A percentile compares a stretch with the other conserved stretches of the same genome.
These are phyloP conservation scores for Channallabes apus DNA, from an alignment of 2,797 vertebrate species.

Conservation along the genomic window DNA sequence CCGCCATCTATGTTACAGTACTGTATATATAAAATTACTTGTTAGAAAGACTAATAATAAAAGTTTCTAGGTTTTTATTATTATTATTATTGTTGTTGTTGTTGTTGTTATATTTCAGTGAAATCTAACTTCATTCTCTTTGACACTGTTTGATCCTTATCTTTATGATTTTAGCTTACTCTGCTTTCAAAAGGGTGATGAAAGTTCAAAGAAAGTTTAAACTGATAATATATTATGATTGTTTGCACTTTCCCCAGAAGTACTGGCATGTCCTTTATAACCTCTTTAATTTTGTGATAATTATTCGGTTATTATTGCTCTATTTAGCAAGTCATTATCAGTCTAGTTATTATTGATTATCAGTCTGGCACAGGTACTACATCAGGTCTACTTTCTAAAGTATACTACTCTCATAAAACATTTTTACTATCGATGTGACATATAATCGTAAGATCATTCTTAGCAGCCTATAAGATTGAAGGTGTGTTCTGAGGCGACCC, in stretches of 20 bases:
- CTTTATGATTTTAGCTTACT: background rate
- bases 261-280: background rate
- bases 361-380: conserved; percentile 18
- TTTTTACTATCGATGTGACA: conserved; percentile 42
- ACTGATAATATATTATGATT: background rate
- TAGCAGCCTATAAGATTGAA: conserved; percentile 43
- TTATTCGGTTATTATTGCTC: conserved; percentile 22
- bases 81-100: too few species aligned
- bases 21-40: too few species aligned
- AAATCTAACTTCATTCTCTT: too few species aligned
- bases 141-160: background rate
- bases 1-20: too few species aligned
- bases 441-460: conserved; percentile 51
- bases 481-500: conserved; percentile 16
- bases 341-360: background rate
- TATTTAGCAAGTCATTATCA: conserved; percentile 51
- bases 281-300: conserved; percentile 29
- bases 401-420: conserved; percentile 18
- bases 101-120: too few species aligned
- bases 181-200: background rate
- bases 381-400: background rate
- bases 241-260: background rate
- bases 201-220: background rate
- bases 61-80: too few species aligned
- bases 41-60: too few species aligned